Evolutionary conservation across 2,888 invertebrate species (phyloP).

Genomic region (Drosophila lutescens): DNA sequence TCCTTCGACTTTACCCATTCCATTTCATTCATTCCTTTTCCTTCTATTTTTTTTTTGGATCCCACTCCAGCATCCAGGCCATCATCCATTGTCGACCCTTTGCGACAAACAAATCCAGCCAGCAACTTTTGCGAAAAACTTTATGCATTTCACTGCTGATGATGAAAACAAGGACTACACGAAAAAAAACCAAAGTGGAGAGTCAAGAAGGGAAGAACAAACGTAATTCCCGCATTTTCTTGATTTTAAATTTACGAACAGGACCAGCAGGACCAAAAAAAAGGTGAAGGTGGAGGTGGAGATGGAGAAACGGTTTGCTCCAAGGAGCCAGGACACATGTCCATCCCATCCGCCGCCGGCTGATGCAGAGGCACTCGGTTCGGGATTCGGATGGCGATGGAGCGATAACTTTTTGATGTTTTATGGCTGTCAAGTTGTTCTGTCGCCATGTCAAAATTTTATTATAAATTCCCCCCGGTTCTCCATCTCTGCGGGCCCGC

Average conservation of each 20-base stretch:
- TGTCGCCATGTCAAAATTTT: constrained; percentile 66
- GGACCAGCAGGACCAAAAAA: constrained; percentile 1
- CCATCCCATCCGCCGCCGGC: constrained; percentile 37
- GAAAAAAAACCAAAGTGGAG: constrained; percentile 17
- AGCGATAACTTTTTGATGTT: constrained; percentile 78
- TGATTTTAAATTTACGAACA: constrained; percentile 62
- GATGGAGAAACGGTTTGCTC: constrained; percentile 20
- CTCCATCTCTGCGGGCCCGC: constrained; percentile 16
- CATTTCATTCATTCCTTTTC: not conserved
- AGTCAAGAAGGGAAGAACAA: constrained; percentile 32
- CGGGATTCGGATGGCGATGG: constrained; percentile 29
- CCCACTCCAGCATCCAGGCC: not conserved
- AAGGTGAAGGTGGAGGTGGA: not conserved
- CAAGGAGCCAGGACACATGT: constrained; percentile 35
- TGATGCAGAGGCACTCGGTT: constrained; percentile 25
- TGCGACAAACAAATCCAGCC: constrained; percentile 75
- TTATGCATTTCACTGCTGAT: constrained; percentile 72
- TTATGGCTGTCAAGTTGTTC: constrained; percentile 73
- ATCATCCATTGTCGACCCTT: constrained; percentile 51
- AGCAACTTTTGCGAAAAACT: constrained; percentile 74
- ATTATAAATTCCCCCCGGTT: constrained; percentile 58
- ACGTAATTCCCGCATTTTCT: constrained; percentile 47
- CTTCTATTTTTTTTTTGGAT: constrained; percentile 7
- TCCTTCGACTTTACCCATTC: constrained; percentile 11
- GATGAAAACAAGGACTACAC: constrained; percentile 61